phyloP scores from a whole-genome alignment of 2,113 vertebrate species.

The Ceyx cyanopectus region DNA sequence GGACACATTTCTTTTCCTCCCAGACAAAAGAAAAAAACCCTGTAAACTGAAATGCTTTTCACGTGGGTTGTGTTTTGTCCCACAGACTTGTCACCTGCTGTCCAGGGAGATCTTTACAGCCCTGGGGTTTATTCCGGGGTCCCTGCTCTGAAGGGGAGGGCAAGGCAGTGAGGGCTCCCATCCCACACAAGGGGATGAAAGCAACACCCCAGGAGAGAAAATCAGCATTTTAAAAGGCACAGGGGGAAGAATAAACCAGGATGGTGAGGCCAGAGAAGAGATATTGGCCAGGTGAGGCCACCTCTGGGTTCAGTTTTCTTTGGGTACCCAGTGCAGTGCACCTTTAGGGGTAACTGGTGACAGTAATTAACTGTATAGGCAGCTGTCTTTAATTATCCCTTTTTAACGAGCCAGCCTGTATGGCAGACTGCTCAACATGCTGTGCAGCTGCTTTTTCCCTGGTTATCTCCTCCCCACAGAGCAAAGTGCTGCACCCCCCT shows the following conservation, averaged over 20 bases:
- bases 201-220: neutral
- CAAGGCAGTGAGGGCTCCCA: rapidly evolving
- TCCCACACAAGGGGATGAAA: neutral
- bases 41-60: neutral
- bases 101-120: rapidly evolving
- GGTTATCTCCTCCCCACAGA: neutral
- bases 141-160: neutral
- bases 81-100: neutral
- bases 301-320: neutral
- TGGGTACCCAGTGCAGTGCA: neutral
- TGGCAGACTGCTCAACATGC: neutral
- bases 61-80: neutral
- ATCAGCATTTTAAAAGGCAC: rapidly evolving
- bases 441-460: neutral
- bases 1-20: neutral
- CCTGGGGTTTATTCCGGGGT: rapidly evolving
- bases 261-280: neutral
- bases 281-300: neutral
- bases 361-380: constrained; percentile 5
- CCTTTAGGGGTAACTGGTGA: neutral
- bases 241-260: neutral
- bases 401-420: neutral
- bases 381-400: constrained; percentile 11
- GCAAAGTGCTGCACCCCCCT: no score
- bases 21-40: no score